A percentile compares a stretch with the other conserved stretches of the same genome.
Evolutionary conservation across 2,113 vertebrate species (phyloP).

Genomic region (Martes martes): DNA sequence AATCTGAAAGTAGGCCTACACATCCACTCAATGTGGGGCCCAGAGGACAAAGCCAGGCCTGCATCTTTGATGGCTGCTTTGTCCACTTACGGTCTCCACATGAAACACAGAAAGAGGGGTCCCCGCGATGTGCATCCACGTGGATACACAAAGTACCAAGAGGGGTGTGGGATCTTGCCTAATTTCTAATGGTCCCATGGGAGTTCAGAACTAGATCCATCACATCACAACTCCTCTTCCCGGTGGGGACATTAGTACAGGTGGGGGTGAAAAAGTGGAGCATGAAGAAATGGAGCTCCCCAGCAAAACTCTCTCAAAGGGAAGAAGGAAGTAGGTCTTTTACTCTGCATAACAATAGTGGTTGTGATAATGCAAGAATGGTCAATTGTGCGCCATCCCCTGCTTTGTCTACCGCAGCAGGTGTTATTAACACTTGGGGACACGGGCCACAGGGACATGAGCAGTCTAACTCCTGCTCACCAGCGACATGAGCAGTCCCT

Average conservation of each 20-base stretch:
- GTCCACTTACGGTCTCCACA: not conserved
- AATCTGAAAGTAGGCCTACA: not conserved
- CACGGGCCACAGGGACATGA: accelerated
- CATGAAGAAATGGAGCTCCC: not conserved
- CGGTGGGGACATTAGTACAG: accelerated
- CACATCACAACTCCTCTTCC: not conserved
- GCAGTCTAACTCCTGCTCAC: not conserved
- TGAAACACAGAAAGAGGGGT: not conserved
- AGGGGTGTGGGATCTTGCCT: not conserved
- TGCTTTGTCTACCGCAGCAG: accelerated
- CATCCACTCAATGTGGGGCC: not conserved
- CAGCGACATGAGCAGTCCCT: not conserved
- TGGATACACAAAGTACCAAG: too few species aligned
- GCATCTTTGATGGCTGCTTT: not conserved
- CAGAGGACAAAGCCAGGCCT: not conserved
- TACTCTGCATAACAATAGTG: not conserved
- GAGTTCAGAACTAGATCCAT: not conserved
- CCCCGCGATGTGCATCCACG: accelerated
- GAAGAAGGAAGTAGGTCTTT: not conserved
- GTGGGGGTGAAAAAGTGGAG: not conserved
- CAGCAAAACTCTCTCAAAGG: not conserved
- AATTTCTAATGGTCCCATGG: not conserved
- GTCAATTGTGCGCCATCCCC: not conserved
- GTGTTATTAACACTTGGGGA: accelerated
- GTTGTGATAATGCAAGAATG: not conserved